A percentile compares a stretch with the other conserved stretches of the same genome.
Conservation (phyloP, 2,797 vertebrate genomes). For the Pseudochirops corinnae region DNA sequence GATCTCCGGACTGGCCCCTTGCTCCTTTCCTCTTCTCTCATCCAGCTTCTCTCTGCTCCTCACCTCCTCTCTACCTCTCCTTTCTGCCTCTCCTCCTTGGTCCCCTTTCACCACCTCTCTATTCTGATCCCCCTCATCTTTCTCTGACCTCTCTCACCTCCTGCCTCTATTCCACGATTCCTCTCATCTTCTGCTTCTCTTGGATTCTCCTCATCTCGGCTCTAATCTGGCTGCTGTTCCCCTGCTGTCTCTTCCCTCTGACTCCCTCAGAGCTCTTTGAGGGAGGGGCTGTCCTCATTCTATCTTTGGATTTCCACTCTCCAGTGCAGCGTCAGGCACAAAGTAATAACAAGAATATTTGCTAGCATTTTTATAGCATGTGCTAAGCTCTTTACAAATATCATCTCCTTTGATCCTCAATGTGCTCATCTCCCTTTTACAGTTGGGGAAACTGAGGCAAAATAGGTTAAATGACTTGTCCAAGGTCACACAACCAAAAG, state of each 20-base stretch:
- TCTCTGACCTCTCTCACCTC: constrained; percentile 66
- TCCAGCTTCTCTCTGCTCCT: background rate
- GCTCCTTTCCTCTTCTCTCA: background rate
- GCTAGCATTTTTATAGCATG: background rate
- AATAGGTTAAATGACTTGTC: background rate
- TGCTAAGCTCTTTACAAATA: background rate
- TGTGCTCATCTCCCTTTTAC: background rate
- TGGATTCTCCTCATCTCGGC: background rate
- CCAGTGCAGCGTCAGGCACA: no score
- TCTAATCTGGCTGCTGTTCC: background rate
- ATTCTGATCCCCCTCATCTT: background rate
- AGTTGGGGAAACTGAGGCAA: background rate
- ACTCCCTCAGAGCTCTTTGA: background rate
- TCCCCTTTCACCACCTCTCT: background rate
- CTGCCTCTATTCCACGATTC: background rate
- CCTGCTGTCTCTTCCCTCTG: background rate
- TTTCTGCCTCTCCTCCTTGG: background rate
- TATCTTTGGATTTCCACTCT: background rate
- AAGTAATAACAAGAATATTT: background rate
- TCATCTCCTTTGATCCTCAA: background rate
- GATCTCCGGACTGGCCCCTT: background rate
- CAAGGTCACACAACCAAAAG: background rate
- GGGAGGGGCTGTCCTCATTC: background rate
- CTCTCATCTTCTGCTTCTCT: background rate
- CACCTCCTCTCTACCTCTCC: background rate